phyloP scores from a whole-genome alignment of 1,140 invertebrate species.

The Trichonephila clavata region DNA sequence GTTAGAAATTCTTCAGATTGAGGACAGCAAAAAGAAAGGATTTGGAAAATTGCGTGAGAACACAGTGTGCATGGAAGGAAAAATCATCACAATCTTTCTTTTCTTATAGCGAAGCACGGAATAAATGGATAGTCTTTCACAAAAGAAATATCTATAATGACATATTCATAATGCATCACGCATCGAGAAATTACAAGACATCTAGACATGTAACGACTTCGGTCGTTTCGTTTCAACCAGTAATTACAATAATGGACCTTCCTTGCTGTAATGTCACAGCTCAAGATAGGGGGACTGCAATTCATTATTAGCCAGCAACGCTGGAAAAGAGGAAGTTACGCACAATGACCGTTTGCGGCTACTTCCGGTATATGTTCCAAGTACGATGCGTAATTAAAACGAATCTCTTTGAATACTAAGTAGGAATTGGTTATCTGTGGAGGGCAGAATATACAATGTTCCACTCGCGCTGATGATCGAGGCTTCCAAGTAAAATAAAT shows the following conservation, averaged over 20 bases:
- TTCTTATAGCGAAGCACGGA: neutral
- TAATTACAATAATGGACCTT: slow-evolving; percentile 66
- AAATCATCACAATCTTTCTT: neutral
- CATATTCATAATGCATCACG: slow-evolving; percentile 65
- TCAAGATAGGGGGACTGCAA: slow-evolving; percentile 24
- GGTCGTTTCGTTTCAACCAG: slow-evolving; percentile 42
- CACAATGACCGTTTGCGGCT: slow-evolving; percentile 50
- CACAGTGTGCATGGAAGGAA: neutral
- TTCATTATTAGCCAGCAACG: slow-evolving; percentile 41
- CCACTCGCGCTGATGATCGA: neutral
- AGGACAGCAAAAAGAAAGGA: neutral
- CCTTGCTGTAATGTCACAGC: slow-evolving; percentile 47
- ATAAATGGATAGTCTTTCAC: slow-evolving; percentile 53
- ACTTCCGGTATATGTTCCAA: slow-evolving; percentile 24
- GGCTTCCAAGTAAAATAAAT: no score
- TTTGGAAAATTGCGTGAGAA: slow-evolving; percentile 44
- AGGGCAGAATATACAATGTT: neutral
- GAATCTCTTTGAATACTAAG: slow-evolving; percentile 36
- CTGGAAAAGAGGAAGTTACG: slow-evolving; percentile 28
- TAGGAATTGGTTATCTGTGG: slow-evolving; percentile 19
- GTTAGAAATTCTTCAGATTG: neutral
- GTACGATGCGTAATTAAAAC: slow-evolving; percentile 39
- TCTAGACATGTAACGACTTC: slow-evolving; percentile 37
- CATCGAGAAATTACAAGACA: slow-evolving; percentile 58
- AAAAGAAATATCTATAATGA: slow-evolving; percentile 65